Evolutionary conservation across 2,797 vertebrate species (phyloP), one percentile per base, ranked within the genome.

Genomic region (Sandelia bainsii): DNA sequence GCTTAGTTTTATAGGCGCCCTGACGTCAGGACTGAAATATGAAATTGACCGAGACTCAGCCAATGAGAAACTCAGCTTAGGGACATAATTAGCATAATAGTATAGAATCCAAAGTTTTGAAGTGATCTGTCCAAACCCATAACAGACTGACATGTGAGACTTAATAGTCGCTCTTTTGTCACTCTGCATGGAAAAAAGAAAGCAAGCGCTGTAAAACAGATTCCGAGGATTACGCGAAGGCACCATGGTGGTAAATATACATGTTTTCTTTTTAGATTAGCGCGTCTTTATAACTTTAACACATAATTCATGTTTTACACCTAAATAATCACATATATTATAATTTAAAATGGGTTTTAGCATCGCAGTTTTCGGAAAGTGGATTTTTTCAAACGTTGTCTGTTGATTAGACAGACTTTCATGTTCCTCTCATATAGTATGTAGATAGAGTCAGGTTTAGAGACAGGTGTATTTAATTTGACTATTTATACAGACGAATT

Each of bases 1-100:
- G 96, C 97, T 90, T 95, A 96, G 94, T 96, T 98, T 98, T 98
- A 99, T 97, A 97, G 95, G 92, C 87, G 93, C 84, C 82, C 92
- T 97, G 97, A 98, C 97, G 97, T 98, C 98, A 96, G 84, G 76
- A 72, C 88, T 91, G 92, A 94, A 95, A 95, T 94, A 94, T 95
- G 94, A 95, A 96, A 96, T 95, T 91, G 96, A 94, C 95, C 91
- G 88, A 87, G 92, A 93, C 91, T 87, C 89, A 94, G 82, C 97
- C 98, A 99, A 98, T 98, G 89, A 93, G 93, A 87, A 80, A 81
- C 80, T 62, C 78, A 83, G 88, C 79, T 88, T 79, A 73, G 86
- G 73, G 90, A 90, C 48, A 62, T 92, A 82, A 97, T 99, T 98
- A 97, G 94, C 97, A 98, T 98, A 97, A 93, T 91, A 95, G 93